Evolutionary conservation across 2,113 vertebrate species (phyloP), one percentile per base, ranked within the genome.

Genomic region (Crotalus tigris): DNA sequence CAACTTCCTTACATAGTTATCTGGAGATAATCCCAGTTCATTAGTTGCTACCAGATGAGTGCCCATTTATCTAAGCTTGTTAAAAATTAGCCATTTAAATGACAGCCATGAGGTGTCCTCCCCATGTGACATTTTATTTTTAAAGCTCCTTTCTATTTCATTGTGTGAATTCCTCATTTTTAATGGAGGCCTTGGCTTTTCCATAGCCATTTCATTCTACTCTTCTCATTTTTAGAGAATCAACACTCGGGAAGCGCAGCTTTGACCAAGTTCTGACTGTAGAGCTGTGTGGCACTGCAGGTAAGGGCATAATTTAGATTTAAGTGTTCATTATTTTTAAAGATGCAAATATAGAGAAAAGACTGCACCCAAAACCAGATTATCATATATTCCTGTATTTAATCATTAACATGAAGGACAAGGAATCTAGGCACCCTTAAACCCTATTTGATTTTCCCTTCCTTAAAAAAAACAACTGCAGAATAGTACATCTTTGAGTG

Each of bases 241-340:
- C 97, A 26, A 0, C 96, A 24, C 98, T 98, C 94, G 97, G 96
- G 95, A 98, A 97, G 97, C 98, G 98, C 96, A 97, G 97, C 94
- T 99, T 99, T 69, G 99, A 99, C 97, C 98, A 98, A 93, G 97
- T 98, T 90, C 97, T 99, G 96, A 98, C 98, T 0, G 98, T 99
- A 97, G 99, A 99, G 95, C 98, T 99, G 90, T 99, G 99, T 93
- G 99, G 99, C 96, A 99, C 99, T 1, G 99, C 99, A 98, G 99
- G 99, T 99, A 98, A 97, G 97, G 89, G 0, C 3, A 46, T 19
- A 15, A 69, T 93, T 44, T 49, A 21, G 13, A 54, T 13, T 51
- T 88, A 51, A 92, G 87, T 1, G 17, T 57, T 51, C 33, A 24
- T 7, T n/a, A 1, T 46, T 58, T 54, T 33, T 61, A 54, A n/a